Evolutionary conservation across 2,888 invertebrate species (phyloP).

Genomic region (Drosophila austrosaltans): DNA sequence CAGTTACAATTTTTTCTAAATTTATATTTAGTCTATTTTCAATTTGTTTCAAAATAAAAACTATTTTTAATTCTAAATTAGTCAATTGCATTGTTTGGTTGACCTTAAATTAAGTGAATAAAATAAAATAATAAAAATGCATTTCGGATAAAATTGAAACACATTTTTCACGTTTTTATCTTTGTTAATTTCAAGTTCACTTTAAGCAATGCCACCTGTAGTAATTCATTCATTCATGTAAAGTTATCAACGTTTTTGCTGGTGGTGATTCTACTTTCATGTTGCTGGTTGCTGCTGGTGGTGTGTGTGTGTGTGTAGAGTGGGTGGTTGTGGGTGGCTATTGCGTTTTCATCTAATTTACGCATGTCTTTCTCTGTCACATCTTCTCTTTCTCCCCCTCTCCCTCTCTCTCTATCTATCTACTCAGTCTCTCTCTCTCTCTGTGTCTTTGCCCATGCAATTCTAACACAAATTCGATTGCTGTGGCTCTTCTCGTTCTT

Average conservation of each 20-base stretch:
- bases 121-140: no score
- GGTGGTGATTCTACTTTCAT: slow-evolving; percentile 2
- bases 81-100: no score
- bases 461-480: slow-evolving; percentile 49
- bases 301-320: neutral
- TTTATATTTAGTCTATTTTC: no score
- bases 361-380: slow-evolving; percentile 23
- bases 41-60: no score
- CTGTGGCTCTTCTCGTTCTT: neutral
- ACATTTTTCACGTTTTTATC: no score
- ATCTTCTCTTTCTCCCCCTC: neutral
- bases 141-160: no score
- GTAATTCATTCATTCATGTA: slow-evolving; percentile 11
- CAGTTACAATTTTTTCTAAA: no score
- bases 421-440: slow-evolving; percentile 2
- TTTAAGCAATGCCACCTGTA: slow-evolving; percentile 7
- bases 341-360: slow-evolving; percentile 43
- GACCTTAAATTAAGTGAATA: no score
- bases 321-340: slow-evolving; percentile 37
- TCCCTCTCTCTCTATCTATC: no score
- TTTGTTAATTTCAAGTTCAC: no score
- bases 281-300: slow-evolving; percentile 6
- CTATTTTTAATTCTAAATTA: no score
- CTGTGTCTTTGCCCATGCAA: slow-evolving; percentile 50
- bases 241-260: slow-evolving; percentile 3